Percentiles rank a stretch among this genome's conserved stretches.
Evolutionary conservation across 2,113 vertebrate species (phyloP).

Genomic region (Marcusenius ussheri): DNA sequence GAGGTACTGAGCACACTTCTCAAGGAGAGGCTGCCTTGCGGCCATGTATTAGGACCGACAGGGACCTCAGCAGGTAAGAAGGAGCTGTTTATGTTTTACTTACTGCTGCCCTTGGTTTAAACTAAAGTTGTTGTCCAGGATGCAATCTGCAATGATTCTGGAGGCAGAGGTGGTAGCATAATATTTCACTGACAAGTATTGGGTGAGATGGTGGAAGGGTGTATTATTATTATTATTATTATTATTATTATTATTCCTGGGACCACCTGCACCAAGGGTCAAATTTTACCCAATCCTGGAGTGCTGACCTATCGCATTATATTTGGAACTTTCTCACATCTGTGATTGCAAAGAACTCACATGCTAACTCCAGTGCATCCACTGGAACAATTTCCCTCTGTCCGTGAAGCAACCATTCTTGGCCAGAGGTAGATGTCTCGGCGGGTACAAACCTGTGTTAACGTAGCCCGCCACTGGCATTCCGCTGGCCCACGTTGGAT

Average conservation of each 20-base stretch:
- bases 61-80: not conserved
- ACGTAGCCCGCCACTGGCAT: not conserved
- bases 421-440: not conserved
- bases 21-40: not conserved
- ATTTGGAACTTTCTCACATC: not conserved
- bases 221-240: not conserved
- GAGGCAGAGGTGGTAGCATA: too few relatives aligned
- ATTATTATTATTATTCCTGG: not conserved
- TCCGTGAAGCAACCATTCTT: not conserved
- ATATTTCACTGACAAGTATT: too few relatives aligned
- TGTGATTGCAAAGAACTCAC: not conserved
- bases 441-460: not conserved
- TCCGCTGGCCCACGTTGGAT: not conserved
- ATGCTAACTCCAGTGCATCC: not conserved
- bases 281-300: not conserved
- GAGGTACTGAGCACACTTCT: not conserved
- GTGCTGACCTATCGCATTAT: not conserved
- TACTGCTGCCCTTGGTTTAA: not conserved
- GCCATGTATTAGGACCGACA: conserved; percentile 5
- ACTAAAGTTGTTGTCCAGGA: not conserved
- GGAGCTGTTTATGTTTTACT: not conserved
- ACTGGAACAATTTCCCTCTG: not conserved
- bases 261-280: not conserved
- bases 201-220: too few relatives aligned
- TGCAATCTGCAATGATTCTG: not conserved